Conservation (phyloP, 2,888 invertebrate species). For the Adelognathus sp. region DNA sequence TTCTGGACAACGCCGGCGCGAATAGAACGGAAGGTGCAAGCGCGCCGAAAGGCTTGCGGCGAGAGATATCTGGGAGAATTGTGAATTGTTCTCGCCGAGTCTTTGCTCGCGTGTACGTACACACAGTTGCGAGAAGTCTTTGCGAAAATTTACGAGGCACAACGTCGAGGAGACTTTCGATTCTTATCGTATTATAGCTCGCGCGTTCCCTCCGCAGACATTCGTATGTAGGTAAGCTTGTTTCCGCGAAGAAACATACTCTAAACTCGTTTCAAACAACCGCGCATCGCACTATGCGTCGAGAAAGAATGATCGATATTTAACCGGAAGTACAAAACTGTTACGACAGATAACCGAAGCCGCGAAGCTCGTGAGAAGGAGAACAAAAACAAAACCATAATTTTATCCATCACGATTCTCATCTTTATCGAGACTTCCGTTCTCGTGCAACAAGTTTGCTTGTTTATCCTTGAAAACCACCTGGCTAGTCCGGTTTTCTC, state of each 20-base stretch:
- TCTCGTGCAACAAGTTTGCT: constrained; percentile 8
- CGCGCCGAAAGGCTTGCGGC: constrained; percentile 26
- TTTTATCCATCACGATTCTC: constrained; percentile 27
- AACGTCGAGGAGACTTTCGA: constrained; percentile 19
- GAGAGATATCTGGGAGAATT: constrained; percentile 30
- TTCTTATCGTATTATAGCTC: constrained; percentile 13
- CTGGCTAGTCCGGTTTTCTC: constrained; percentile 37
- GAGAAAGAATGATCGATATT: background rate
- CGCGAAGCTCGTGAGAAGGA: constrained; percentile 2
- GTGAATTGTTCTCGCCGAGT: constrained; percentile 37
- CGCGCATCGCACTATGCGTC: background rate
- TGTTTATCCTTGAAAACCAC: constrained; percentile 54
- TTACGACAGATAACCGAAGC: constrained; percentile 7
- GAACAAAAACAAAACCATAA: constrained; percentile 10
- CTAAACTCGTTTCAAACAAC: constrained; percentile 9
- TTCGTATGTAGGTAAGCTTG: constrained; percentile 6
- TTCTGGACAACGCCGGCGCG: constrained; percentile 43
- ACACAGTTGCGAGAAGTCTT: background rate
- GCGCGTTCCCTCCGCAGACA: background rate
- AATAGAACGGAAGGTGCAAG: constrained; percentile 42
- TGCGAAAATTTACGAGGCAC: constrained; percentile 35
- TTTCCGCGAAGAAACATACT: background rate
- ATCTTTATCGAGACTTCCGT: constrained; percentile 15
- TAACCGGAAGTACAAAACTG: constrained; percentile 39
- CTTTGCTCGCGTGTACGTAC: no score